Evolutionary conservation across 2,888 invertebrate genomes (phyloP).

Genomic region (Macaria notata): DNA sequence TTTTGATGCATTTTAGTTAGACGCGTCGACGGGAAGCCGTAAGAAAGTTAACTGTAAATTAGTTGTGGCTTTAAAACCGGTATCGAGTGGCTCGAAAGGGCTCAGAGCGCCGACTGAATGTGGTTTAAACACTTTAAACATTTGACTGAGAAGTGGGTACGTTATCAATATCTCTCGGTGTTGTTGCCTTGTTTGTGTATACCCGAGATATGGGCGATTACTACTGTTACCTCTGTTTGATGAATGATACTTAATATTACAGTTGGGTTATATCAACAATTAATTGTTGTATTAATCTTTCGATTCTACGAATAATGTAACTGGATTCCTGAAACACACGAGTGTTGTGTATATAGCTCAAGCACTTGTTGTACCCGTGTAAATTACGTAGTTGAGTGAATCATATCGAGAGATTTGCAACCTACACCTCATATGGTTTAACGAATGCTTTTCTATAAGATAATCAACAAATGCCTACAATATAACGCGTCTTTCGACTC

Average conservation of each 20-base stretch:
- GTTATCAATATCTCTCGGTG: slow-evolving; percentile 29
- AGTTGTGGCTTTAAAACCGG: slow-evolving; percentile 8
- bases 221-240: slow-evolving; percentile 11
- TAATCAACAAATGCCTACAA: too few relatives aligned
- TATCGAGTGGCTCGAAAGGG: slow-evolving; percentile 34
- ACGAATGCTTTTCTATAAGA: too few relatives aligned
- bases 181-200: slow-evolving; percentile 34
- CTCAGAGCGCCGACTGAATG: slow-evolving; percentile 42
- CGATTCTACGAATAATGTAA: too few relatives aligned
- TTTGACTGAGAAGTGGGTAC: slow-evolving; percentile 33
- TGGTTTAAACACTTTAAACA: slow-evolving; percentile 8
- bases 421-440: too few relatives aligned
- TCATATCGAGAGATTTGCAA: too few relatives aligned
- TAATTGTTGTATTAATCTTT: too few relatives aligned
- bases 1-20: slow-evolving; percentile 73
- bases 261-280: slow-evolving; percentile 4
- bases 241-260: neutral
- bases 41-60: neutral
- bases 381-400: too few relatives aligned
- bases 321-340: too few relatives aligned
- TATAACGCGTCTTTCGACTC: too few relatives aligned
- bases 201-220: slow-evolving; percentile 36
- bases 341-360: too few relatives aligned
- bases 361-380: too few relatives aligned
- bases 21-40: slow-evolving; percentile 38